These are phyloP conservation scores for Psilopsiagon aurifrons DNA, from an alignment of 2,113 vertebrate genomes.

Conservation along the genomic window DNA sequence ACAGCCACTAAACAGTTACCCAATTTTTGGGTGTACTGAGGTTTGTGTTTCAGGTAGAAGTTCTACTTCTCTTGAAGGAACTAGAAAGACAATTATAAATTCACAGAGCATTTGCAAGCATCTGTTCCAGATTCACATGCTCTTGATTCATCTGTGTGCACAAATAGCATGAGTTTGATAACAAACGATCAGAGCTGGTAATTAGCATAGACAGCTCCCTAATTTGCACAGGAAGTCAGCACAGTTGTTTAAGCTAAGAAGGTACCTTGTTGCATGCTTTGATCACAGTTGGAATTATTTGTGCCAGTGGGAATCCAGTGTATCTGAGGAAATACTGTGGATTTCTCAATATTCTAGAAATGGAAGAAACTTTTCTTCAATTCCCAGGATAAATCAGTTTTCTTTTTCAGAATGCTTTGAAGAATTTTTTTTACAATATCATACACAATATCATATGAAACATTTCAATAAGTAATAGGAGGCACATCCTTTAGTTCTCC, in stretches of 20 bases:
- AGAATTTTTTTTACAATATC: neutral
- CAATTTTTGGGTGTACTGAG: neutral
- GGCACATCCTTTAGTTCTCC: neutral
- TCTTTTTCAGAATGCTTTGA: neutral
- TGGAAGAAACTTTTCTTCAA: neutral
- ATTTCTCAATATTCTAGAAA: neutral
- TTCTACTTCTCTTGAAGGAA: neutral
- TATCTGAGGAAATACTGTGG: neutral
- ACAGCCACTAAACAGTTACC: fast-evolving
- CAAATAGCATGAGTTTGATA: constrained; percentile 37
- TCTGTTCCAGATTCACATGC: constrained; percentile 10
- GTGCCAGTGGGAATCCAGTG: neutral
- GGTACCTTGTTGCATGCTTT: neutral
- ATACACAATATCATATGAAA: neutral
- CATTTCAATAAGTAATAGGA: neutral
- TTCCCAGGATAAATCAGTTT: neutral
- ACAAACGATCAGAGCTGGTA: neutral
- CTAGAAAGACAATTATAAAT: neutral
- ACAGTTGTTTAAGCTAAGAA: neutral
- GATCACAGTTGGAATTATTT: constrained; percentile 7
- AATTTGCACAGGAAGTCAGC: constrained; percentile 18
- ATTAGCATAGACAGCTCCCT: constrained; percentile 49
- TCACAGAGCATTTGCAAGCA: neutral
- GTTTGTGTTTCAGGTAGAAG: neutral
- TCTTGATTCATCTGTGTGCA: constrained; percentile 39